These are phyloP conservation scores for Notechis scutatus DNA, from an alignment of 2,113 vertebrate genomes.

Conservation along the genomic window DNA sequence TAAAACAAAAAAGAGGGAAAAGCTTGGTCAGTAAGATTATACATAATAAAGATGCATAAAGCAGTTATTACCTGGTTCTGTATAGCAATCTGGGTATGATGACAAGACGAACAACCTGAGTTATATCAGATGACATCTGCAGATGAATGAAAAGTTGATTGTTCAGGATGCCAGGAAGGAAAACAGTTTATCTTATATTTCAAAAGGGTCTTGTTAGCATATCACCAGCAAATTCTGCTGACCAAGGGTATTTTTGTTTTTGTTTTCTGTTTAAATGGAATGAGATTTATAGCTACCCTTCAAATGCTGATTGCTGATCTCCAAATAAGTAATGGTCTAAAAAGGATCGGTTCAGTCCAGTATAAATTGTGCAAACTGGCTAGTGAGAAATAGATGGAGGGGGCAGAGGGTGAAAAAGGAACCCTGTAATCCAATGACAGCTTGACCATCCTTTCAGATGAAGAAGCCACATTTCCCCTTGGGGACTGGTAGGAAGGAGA, in stretches of 20 bases:
- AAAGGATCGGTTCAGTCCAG: constrained; percentile 38
- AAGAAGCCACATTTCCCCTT: constrained; percentile 19
- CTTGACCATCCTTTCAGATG: constrained; percentile 22
- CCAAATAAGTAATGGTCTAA: constrained; percentile 34
- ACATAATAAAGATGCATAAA: not conserved
- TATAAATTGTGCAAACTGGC: constrained; percentile 16
- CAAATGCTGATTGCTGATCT: constrained; percentile 52
- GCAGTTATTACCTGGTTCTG: not conserved
- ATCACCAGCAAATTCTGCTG: constrained; percentile 47
- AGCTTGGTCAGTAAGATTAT: not conserved
- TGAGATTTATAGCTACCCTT: constrained; percentile 54
- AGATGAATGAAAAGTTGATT: constrained; percentile 53
- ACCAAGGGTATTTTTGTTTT: not conserved
- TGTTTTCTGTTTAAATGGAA: constrained; percentile 14
- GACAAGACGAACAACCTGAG: constrained; percentile 29
- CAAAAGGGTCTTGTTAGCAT: constrained; percentile 44
- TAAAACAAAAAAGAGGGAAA: not conserved
- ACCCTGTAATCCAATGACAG: constrained; percentile 8
- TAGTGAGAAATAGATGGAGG: not conserved
- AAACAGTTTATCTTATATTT: constrained; percentile 31
- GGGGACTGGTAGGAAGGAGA: not conserved
- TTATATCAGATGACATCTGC: constrained; percentile 24
- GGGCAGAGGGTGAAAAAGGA: not conserved
- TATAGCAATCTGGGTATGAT: not conserved
- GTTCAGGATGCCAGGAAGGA: constrained; percentile 3